Conservation (phyloP, 2,888 invertebrate genomes). For the Peribatodes rhomboidaria region DNA sequence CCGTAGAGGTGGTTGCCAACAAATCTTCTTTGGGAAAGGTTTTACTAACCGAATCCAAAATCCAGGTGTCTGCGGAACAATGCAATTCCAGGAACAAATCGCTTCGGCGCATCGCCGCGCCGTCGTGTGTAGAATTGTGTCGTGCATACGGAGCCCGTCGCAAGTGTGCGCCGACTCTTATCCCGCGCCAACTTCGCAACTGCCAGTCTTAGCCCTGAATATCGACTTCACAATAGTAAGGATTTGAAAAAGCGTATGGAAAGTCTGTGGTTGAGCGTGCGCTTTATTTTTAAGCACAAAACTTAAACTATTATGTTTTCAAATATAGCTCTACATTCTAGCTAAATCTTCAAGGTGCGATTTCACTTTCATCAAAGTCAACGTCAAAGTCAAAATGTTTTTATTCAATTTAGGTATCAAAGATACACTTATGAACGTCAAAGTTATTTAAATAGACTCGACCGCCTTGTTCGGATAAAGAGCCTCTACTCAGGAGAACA, state of each 20-base stretch:
- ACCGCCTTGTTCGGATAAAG: too few species aligned
- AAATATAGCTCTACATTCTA: neutral
- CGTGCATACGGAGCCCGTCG: constrained; percentile 38
- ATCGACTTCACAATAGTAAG: constrained; percentile 21
- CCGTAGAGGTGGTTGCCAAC: constrained; percentile 51
- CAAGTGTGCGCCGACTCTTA: constrained; percentile 30
- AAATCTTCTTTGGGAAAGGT: constrained; percentile 66
- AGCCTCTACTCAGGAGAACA: too few species aligned
- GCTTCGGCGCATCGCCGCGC: constrained; percentile 54
- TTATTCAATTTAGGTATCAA: too few species aligned
- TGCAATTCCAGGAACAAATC: constrained; percentile 80
- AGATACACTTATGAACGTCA: too few species aligned
- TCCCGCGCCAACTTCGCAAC: constrained; percentile 27
- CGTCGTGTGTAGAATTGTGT: constrained; percentile 29
- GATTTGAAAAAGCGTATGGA: constrained; percentile 5
- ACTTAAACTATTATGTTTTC: neutral
- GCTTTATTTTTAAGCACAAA: neutral
- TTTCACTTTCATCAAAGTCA: too few species aligned
- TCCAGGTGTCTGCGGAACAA: constrained; percentile 80
- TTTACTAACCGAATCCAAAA: constrained; percentile 76
- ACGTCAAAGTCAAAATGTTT: too few species aligned
- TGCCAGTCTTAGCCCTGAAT: constrained; percentile 39
- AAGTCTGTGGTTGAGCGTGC: constrained; percentile 4
- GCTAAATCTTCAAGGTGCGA: neutral
- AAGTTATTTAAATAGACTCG: too few species aligned